These are phyloP conservation scores for Hyposoter didymator DNA, from an alignment of 2,888 invertebrate genomes.

Conservation along the genomic window DNA sequence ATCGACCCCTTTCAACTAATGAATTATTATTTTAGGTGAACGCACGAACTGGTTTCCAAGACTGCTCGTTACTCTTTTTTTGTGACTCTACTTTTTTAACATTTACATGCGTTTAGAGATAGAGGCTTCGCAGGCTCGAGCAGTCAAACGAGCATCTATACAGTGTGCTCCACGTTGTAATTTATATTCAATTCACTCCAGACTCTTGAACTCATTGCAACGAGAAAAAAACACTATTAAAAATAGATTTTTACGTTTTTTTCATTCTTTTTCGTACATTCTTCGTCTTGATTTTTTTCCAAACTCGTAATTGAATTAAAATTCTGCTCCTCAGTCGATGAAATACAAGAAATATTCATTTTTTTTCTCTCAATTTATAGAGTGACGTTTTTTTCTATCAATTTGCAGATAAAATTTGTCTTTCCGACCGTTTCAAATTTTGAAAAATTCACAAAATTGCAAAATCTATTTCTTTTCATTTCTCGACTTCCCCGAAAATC, in stretches of 20 bases:
- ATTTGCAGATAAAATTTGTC: too few relatives aligned
- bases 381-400: too few relatives aligned
- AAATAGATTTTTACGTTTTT: background rate
- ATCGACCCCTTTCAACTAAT: constrained; percentile 12
- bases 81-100: background rate
- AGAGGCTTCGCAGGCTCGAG: background rate
- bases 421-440: too few relatives aligned
- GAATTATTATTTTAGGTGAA: constrained; percentile 38
- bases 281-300: background rate
- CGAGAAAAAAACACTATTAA: background rate
- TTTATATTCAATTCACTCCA: background rate
- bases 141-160: background rate
- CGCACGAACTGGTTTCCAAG: background rate
- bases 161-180: background rate
- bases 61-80: background rate
- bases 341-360: background rate
- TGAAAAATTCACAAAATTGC: too few relatives aligned
- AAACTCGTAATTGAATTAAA: background rate
- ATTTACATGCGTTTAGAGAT: background rate
- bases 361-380: too few relatives aligned
- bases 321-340: background rate
- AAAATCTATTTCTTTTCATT: too few relatives aligned
- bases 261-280: background rate
- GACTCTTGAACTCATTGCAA: background rate
- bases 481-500: too few relatives aligned